A percentile compares a stretch with the other conserved stretches of the same genome.
Evolutionary conservation across 1,140 invertebrate species (phyloP).

Genomic region (Zophobas morio): DNA sequence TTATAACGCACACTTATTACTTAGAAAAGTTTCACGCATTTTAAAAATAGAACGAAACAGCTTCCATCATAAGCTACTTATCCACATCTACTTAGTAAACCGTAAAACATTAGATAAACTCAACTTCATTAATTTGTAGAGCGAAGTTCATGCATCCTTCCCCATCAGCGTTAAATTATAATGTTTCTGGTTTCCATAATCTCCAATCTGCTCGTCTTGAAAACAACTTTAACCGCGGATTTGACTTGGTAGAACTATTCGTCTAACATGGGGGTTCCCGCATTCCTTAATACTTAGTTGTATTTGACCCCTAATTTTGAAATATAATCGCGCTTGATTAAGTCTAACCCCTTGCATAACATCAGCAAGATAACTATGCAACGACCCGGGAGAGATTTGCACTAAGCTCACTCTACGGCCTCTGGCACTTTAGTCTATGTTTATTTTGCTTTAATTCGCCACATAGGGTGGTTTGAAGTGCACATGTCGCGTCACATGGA

Average conservation of each 20-base stretch:
- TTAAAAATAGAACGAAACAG: no score
- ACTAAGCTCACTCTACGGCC: constrained; percentile 36
- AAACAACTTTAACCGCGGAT: constrained; percentile 19
- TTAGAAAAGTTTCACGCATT: no score
- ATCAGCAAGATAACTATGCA: constrained; percentile 45
- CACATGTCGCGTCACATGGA: constrained; percentile 47
- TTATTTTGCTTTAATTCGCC: constrained; percentile 52
- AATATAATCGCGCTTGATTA: constrained; percentile 52
- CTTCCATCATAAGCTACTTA: no score
- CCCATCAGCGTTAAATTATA: background rate
- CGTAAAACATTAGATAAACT: background rate
- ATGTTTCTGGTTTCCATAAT: constrained; percentile 7
- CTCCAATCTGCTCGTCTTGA: constrained; percentile 8
- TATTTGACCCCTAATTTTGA: constrained; percentile 41
- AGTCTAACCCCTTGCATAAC: constrained; percentile 49
- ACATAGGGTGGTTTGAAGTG: constrained; percentile 42
- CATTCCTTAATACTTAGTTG: constrained; percentile 10
- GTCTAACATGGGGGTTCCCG: background rate
- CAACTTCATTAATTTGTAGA: background rate
- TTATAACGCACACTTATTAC: no score
- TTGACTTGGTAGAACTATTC: constrained; percentile 2
- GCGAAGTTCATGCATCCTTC: background rate
- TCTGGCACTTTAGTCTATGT: constrained; percentile 46
- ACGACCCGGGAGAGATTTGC: constrained; percentile 40
- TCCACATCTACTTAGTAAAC: no score